Evolutionary conservation across 2,888 invertebrate species (phyloP).

Genomic region (Leucozona laternaria): DNA sequence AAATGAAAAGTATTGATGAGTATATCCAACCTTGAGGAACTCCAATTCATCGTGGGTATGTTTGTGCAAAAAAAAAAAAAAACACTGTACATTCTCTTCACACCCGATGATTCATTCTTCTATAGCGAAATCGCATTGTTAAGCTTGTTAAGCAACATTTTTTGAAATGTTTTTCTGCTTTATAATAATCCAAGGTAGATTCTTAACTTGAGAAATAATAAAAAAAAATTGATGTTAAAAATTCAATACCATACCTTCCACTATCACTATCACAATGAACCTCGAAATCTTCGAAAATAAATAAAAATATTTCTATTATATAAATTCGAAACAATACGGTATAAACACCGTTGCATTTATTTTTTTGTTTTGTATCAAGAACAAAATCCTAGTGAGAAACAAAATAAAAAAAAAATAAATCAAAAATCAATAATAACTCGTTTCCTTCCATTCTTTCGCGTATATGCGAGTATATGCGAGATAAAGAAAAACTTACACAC

Average conservation of each 20-base stretch:
- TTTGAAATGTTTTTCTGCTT: not conserved
- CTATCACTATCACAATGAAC: not conserved
- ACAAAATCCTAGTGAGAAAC: conserved; percentile 8
- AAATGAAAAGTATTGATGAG: conserved; percentile 31
- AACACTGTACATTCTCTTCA: conserved; percentile 25
- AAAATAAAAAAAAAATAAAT: not conserved
- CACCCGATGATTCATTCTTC: conserved; percentile 32
- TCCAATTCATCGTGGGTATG: conserved; percentile 5
- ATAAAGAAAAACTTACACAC: conserved; percentile 24
- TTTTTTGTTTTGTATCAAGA: conserved; percentile 43
- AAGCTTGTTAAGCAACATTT: conserved; percentile 25
- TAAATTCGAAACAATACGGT: conserved; percentile 43
- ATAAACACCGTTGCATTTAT: conserved; percentile 32
- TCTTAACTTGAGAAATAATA: not conserved
- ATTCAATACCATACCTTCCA: not conserved
- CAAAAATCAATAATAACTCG: conserved; percentile 39
- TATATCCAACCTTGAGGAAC: conserved; percentile 61
- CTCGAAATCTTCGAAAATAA: not conserved
- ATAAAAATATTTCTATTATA: conserved; percentile 10
- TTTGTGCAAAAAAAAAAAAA: conserved; percentile 33
- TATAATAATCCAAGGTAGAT: conserved; percentile 11
- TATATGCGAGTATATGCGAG: not conserved
- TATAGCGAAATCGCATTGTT: not conserved
- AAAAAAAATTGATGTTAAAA: conserved; percentile 16
- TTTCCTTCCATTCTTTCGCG: conserved; percentile 35